These are phyloP conservation scores for Gallinago undulata DNA, from an alignment of 2,113 vertebrate species.

Conservation along the genomic window DNA sequence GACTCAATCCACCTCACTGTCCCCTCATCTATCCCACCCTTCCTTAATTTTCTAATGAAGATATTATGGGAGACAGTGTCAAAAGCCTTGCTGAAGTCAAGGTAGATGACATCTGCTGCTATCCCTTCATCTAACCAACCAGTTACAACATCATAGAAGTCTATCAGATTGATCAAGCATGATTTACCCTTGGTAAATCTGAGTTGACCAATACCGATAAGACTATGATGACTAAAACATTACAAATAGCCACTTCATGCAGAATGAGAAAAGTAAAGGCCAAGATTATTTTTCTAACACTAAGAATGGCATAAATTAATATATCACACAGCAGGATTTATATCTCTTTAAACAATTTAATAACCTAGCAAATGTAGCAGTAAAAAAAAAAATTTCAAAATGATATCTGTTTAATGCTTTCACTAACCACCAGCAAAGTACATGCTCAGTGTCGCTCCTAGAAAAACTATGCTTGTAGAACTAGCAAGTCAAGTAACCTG, in stretches of 20 bases:
- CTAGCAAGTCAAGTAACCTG: background rate
- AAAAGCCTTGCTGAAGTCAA: no score
- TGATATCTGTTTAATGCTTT: background rate
- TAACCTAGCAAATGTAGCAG: background rate
- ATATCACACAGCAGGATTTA: background rate
- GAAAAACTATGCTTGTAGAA: background rate
- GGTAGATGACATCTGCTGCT: no score
- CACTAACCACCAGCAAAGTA: background rate
- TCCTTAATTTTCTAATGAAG: no score
- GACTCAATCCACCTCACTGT: no score
- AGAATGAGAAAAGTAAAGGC: background rate
- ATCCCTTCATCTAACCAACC: no score
- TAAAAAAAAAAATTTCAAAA: background rate
- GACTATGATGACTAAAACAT: background rate
- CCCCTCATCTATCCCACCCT: no score
- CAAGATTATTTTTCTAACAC: background rate
- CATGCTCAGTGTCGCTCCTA: background rate
- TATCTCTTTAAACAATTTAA: background rate
- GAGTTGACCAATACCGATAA: no score
- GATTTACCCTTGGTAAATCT: no score
- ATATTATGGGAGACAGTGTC: no score
- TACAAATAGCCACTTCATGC: background rate
- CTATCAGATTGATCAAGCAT: no score
- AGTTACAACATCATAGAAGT: no score
- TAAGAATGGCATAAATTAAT: background rate